phyloP scores from a whole-genome alignment of 2,888 invertebrate genomes.

The Heteropelma amictum region DNA sequence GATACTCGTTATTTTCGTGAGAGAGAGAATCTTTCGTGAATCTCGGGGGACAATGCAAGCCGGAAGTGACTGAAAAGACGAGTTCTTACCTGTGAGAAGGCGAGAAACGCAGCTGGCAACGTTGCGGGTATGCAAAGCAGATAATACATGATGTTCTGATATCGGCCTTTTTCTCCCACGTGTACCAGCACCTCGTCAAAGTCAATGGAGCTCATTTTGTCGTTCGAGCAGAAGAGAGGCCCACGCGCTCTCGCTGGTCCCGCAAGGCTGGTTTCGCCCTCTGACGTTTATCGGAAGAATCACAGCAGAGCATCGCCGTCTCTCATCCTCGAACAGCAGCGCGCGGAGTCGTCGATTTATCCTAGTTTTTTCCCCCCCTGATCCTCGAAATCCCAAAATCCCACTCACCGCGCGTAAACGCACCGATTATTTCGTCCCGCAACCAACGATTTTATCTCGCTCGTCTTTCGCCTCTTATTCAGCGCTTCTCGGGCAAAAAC shows the following conservation, averaged over 20 bases:
- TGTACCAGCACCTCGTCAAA: slow-evolving; percentile 81
- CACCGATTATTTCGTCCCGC: too few species aligned
- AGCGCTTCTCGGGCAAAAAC: slow-evolving; percentile 10
- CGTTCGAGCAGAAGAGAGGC: slow-evolving; percentile 61
- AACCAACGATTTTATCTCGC: too few species aligned
- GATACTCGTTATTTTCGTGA: too few species aligned
- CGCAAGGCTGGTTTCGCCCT: slow-evolving; percentile 45
- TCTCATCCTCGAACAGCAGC: slow-evolving; percentile 54
- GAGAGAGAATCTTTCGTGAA: too few species aligned
- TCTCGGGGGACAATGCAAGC: too few species aligned
- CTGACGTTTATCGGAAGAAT: slow-evolving; percentile 38
- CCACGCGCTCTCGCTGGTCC: slow-evolving; percentile 38
- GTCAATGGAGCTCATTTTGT: slow-evolving; percentile 79
- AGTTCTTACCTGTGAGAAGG: slow-evolving; percentile 82
- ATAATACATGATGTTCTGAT: slow-evolving; percentile 83
- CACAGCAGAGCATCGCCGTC: slow-evolving; percentile 62
- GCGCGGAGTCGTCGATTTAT: not conserved
- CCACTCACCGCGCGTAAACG: too few species aligned
- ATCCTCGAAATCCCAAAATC: too few species aligned
- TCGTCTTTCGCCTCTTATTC: not conserved
- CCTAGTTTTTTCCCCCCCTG: too few species aligned
- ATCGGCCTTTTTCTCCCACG: slow-evolving; percentile 83
- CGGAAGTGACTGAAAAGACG: not conserved
- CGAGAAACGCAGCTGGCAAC: slow-evolving; percentile 83
- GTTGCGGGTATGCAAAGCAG: slow-evolving; percentile 83